Percentiles rank a stretch among this genome's conserved stretches.
Conservation (phyloP, 1,140 invertebrate species). For the Capitella teleta region DNA sequence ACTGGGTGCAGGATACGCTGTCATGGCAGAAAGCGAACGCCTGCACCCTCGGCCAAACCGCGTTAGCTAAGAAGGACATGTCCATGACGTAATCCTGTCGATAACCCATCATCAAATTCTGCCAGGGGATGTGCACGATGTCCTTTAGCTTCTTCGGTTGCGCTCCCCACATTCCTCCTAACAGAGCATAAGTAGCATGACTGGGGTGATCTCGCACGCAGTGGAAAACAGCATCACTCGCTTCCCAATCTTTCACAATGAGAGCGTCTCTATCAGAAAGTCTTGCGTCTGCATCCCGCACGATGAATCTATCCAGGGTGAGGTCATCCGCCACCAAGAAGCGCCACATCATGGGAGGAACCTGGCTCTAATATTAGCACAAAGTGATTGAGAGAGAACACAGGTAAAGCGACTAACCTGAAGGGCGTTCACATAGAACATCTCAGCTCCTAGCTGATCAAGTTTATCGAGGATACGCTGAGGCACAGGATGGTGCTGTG, state of each 20-base stretch:
- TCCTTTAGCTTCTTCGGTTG: neutral
- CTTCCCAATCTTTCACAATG: neutral
- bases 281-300: slow-evolving; percentile 4
- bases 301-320: slow-evolving; percentile 5
- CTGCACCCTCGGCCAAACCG: slow-evolving; percentile 9
- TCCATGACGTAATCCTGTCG: neutral
- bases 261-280: slow-evolving; percentile 4
- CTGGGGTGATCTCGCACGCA: slow-evolving; percentile 10
- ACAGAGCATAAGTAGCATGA: slow-evolving; percentile 4
- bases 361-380: too few relatives aligned
- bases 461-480: neutral
- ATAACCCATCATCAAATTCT: slow-evolving; percentile 6
- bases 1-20: slow-evolving; percentile 8
- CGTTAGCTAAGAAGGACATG: neutral
- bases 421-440: neutral
- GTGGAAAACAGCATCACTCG: neutral
- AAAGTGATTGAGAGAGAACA: too few relatives aligned
- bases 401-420: neutral
- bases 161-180: slow-evolving; percentile 9
- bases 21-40: slow-evolving; percentile 7
- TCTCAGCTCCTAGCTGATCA: neutral
- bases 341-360: slow-evolving; percentile 7
- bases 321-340: slow-evolving; percentile 7
- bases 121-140: neutral
- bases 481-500: neutral